Percentiles rank a stretch among this genome's conserved stretches.
phyloP scores from a whole-genome alignment of 2,113 vertebrate genomes.

The Echinops telfairi region DNA sequence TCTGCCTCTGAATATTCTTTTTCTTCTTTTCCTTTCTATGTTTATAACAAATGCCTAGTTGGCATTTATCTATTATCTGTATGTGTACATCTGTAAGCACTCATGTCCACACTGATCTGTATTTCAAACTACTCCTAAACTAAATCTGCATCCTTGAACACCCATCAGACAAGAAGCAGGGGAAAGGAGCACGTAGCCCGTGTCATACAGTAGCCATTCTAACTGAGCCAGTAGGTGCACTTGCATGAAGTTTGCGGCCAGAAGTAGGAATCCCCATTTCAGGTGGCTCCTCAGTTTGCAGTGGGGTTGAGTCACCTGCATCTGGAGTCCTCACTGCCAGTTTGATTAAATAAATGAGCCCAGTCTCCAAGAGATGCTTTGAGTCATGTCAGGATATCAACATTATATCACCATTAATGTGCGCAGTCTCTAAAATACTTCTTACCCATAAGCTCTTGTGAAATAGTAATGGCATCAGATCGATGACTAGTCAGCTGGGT shows the following conservation, averaged over 20 bases:
- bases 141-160: slow-evolving; percentile 38
- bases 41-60: neutral
- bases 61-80: neutral
- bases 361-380: slow-evolving; percentile 41
- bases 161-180: neutral
- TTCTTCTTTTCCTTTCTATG: neutral
- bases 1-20: neutral
- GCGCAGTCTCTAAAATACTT: slow-evolving; percentile 24
- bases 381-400: no score
- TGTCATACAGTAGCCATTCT: neutral
- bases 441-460: slow-evolving; percentile 40
- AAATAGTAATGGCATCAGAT: slow-evolving; percentile 35
- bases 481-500: neutral
- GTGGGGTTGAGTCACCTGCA: neutral
- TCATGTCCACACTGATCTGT: neutral
- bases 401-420: slow-evolving; percentile 24
- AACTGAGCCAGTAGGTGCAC: neutral
- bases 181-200: neutral
- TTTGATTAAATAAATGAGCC: neutral
- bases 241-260: neutral
- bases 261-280: neutral
- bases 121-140: slow-evolving; percentile 3
- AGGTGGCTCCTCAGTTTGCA: neutral
- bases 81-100: neutral
- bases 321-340: neutral